Base-by-base conservation (phyloP, 2,797 vertebrate species). In the Sebastiscus albofasciatus region DNA sequence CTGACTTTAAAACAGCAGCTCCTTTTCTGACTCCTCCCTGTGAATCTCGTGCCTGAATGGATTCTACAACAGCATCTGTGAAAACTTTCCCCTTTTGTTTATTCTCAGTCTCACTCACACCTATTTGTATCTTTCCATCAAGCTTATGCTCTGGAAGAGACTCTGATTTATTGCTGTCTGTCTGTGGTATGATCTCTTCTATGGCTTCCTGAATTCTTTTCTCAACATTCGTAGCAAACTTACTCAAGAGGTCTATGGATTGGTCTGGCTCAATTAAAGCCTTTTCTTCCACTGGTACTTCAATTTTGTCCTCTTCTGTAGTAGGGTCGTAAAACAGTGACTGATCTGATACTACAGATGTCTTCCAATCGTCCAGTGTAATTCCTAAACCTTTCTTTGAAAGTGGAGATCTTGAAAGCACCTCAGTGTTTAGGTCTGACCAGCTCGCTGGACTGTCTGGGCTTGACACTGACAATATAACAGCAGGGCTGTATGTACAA, bases 201-300 rank as follows among this genome's bases (percentile, higher is more conserved):
- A 95, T 94, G 12, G 92, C 90, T 75, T 92, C 65, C 65, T 95
- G 93, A 72, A 96, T 89, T 90, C 89, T 94, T 92, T 92, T 94
- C 87, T 94, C 96, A 24, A 94, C 91, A 87, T 93, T 92, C 36
- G 78, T 76, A n/a, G 92, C 88, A 93, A 95, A 96, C 31, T 81
- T 75, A 82, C 84, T 77, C 72, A 96, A 75, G 39, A 94, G 42
- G 55, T 95, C 93, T 29, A 96, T 83, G 24, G 95, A 94, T 22
- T 82, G 68, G 18, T 95, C 92, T 4, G 72, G 29, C 4, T 88
- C 82, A 46, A 39, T 61, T 36, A 54, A 22, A 82, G 60, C 7
- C 22, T 67, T 52, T 64, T 75, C 83, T 61, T 52, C 76, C 27
- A 52, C 33, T 60, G 83, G 79, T 22, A 71, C 42, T 60, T 83